Evolutionary conservation across 2,888 invertebrate species (phyloP).

Genomic region (Empis livida): DNA sequence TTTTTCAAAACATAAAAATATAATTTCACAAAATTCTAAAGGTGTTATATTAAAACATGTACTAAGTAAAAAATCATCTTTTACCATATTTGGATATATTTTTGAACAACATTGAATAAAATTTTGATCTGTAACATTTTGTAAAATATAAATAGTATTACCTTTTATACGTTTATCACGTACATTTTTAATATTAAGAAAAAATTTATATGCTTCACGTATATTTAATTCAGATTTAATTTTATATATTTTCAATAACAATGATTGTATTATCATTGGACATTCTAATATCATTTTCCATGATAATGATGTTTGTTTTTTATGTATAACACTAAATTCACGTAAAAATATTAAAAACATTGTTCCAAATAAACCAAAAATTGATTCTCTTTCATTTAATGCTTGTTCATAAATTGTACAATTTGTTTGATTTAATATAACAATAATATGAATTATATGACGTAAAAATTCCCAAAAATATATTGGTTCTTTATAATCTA

Average conservation of each 20-base stretch:
- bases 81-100: conserved; percentile 1
- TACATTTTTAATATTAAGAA: neutral
- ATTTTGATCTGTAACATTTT: neutral
- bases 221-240: neutral
- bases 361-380: conserved; percentile 6
- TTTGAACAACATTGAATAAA: conserved; percentile 2
- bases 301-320: too few relatives aligned
- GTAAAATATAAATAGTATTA: neutral
- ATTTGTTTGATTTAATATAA: conserved; percentile 2
- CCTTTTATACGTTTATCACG: neutral
- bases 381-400: neutral
- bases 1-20: conserved; percentile 3
- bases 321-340: neutral
- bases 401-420: neutral
- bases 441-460: conserved; percentile 2
- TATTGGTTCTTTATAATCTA: conserved; percentile 4
- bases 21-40: conserved; percentile 6
- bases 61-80: conserved; percentile 1
- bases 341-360: conserved; percentile 6
- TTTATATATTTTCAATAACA: neutral
- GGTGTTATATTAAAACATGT: conserved; percentile 1
- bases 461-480: conserved; percentile 8
- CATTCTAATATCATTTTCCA: neutral
- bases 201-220: neutral
- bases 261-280: neutral